Evolutionary conservation across 2,113 vertebrate species (phyloP), one percentile per base, ranked within the genome.

Genomic region (Hypanus sabinus): DNA sequence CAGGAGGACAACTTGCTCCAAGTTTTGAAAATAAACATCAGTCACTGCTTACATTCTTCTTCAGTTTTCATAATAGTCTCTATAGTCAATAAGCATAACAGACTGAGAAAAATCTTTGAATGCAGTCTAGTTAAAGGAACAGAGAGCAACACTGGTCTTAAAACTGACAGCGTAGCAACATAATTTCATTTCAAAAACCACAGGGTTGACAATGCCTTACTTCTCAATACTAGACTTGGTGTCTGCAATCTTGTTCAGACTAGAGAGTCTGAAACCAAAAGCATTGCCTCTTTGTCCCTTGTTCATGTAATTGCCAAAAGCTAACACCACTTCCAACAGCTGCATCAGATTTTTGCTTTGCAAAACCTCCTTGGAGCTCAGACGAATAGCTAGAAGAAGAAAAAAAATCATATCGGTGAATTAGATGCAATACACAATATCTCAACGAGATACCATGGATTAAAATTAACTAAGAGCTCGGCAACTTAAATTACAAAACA

Each of bases 141-240:
- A 73, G 36, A 27, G 55, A 68, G 30, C 87, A 30, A 65, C 12
- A 30, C 91, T 93, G 36, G 10, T 10, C 71, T 55, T 75, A 36
- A 36, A 65, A 20, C 24, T 73, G 38, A 24, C 91, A 93, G 55
- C 73, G 33, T 24, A 38, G 5, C 16, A 93, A 33, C 4, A 8
- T 73, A 38, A 93, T 30, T 24, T 70, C 7, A 73, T 71, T 71
- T 46, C 36, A 36, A 93, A 75, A 3, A 24, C 46, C n/a, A 62
- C 27, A 71, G 18, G 10, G 65, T 68, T 33, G 70, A 20, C 18
- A 30, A 55, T 93, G 70, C 95, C 98, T 98, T 96, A 99, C 99
- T 99, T 99, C 97, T 99, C 99, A 94, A 99, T 99, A 95, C 99
- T 99, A 96, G 99, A 99, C 95, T 99, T 99, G 93, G 99, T 99